Evolutionary conservation across 2,113 vertebrate genomes (phyloP).

Genomic region (Hylia prasina): DNA sequence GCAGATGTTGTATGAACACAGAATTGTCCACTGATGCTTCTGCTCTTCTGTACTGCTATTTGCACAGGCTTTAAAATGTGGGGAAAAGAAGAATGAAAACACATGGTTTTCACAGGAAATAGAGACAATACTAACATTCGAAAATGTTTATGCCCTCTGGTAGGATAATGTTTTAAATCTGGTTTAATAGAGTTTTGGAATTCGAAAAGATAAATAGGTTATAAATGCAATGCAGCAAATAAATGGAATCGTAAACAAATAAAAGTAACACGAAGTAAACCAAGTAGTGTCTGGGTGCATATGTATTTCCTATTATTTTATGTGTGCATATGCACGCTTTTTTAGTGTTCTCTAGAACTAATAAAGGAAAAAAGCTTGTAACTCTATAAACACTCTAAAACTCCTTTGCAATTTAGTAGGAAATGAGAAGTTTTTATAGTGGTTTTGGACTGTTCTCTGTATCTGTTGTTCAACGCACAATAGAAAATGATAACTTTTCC

Average conservation of each 20-base stretch:
- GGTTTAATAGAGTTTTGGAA: conserved; percentile 25
- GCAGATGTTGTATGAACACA: conserved; percentile 40
- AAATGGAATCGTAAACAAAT: conserved; percentile 22
- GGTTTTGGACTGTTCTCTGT: not conserved
- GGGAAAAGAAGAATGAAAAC: conserved; percentile 23
- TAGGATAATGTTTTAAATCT: conserved; percentile 31
- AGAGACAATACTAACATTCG: conserved; percentile 20
- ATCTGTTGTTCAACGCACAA: not conserved
- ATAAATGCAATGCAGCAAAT: conserved; percentile 15
- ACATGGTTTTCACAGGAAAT: conserved; percentile 52
- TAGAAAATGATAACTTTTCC: not conserved
- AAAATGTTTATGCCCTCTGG: conserved; percentile 36
- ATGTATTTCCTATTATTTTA: conserved; percentile 15
- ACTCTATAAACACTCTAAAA: not conserved
- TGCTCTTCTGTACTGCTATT: conserved; percentile 17
- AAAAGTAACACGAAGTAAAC: conserved; percentile 34
- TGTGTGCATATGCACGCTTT: not conserved
- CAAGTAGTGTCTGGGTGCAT: not conserved
- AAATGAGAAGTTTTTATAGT: not conserved
- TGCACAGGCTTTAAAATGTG: not conserved
- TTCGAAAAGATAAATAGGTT: conserved; percentile 18
- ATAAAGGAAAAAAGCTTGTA: not conserved
- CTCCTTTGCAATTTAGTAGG: not conserved
- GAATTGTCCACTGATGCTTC: conserved; percentile 14
- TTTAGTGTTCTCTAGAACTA: not conserved